Conservation (phyloP, 2,113 vertebrate genomes). For the Neotragus moschatus region DNA sequence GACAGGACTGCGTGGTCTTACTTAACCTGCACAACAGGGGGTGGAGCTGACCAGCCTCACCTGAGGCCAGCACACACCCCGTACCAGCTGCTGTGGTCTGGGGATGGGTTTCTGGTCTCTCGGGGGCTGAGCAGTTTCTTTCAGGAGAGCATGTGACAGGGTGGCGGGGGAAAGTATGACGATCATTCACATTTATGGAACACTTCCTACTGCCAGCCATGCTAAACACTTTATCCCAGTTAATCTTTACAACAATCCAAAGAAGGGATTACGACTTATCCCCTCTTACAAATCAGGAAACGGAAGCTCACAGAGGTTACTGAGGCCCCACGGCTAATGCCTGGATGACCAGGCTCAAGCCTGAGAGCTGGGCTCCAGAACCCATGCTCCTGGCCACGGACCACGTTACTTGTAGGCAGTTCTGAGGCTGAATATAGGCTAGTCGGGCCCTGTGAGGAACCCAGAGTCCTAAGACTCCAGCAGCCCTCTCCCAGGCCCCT, state of each 20-base stretch:
- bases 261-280: background rate
- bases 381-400: background rate
- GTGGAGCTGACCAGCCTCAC: background rate
- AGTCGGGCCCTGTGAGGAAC: no score
- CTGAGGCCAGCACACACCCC: background rate
- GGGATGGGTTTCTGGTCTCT: background rate
- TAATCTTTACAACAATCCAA: background rate
- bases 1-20: background rate
- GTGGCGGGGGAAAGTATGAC: background rate
- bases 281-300: background rate
- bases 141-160: background rate
- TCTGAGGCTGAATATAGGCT: background rate
- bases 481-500: background rate
- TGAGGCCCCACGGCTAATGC: background rate
- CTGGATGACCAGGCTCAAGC: background rate
- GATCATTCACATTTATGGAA: background rate
- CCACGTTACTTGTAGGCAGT: background rate
- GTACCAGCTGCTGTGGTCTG: no score
- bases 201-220: background rate
- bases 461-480: background rate
- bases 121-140: background rate
- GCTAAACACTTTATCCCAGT: background rate
- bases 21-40: no score
- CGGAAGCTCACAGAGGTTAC: background rate
- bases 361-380: background rate